Evolutionary conservation across 2,797 vertebrate species (phyloP), one percentile per base, ranked within the genome.

Genomic region (Gadopsis marmoratus): DNA sequence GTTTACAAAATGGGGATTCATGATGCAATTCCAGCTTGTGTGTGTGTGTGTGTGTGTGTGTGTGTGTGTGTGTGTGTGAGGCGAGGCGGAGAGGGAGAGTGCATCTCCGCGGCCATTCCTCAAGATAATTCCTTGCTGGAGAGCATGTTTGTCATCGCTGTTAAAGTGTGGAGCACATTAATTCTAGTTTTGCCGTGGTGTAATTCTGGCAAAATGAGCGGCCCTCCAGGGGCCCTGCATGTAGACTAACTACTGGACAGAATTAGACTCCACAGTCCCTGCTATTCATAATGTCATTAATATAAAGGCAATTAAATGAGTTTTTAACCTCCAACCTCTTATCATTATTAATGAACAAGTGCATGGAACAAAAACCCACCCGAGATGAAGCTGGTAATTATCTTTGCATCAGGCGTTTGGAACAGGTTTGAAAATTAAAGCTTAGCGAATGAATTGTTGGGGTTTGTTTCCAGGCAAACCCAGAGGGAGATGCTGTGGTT

Each of bases 281-380:
- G 96, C 97, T 97, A 98, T 97, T 98, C 97, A 98, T 97, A 97
- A 97, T 97, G 96, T 97, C 96, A 97, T 99, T 99, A 99, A 98
- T 98, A 99, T 98, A 97, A 98, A 99, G 96, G 97, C 97, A 99
- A 99, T 99, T 99, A 98, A 99, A 97, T 97, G 97, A 96, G 97
- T 98, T 99, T 99, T 99, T 99, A 99, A 99, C 98, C 98, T 98
- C 95, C 97, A 96, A 98, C 97, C 98, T 96, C 96, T 96, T 97
- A 96, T 96, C 95, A 96, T 99, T 99, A 99, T 99, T 99, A 99
- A 99, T 98, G 98, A 99, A 97, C 96, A 95, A 72, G 95, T 90
- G 94, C 95, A 96, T 94, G 74, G 85, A 90, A 88, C 78, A 83
- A 92, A 92, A 94, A 96, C 95, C 95, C 95, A 96, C 95, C 95